Evolutionary conservation across 2,888 invertebrate genomes (phyloP), one percentile per base, ranked within the genome.

Genomic region (Aleiodes testaceus): DNA sequence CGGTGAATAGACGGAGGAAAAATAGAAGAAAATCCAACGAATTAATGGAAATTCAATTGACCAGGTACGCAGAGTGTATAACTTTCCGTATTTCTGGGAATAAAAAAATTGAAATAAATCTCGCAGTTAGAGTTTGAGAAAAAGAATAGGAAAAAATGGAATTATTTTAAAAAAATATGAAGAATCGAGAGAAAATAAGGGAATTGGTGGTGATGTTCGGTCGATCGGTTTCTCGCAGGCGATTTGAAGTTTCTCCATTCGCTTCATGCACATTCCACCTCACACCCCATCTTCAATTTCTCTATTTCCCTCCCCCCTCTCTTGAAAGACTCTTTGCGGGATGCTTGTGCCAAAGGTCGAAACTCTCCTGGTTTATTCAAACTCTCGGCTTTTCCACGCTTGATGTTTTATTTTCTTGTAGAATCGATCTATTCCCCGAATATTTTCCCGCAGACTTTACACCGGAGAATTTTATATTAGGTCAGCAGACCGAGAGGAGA

Each of bases 401-500:
- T 20, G 42, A 63, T 61, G 47, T 49, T 49, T 61, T 47, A 14
- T 26, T 26, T 64, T 47, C 59, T 49, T 45, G n/a, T 36, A 42
- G 22, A 20, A 66, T 70, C 70, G 66, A 66, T 30, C 12, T 45
- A 16, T 14, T 42, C 30, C 30, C 3, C 26, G 26, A 26, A 26
- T 26, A 26, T 26, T 9, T 18, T 44, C 14, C 2, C 63, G 63
- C 63, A 44, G 63, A 63, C 45, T 63, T 63, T 6, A 45, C 63
- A 20, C 63, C 7, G 63, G 61, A 42, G 66, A 70, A 70, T 70
- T 70, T 66, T 70, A 66, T 70, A 70, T 70, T 66, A 49, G 65
- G 70, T 70, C 66, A 66, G 55, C 59, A 47, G 20, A 59, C 49
- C 49, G 55, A 61, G 16, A 67, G 20, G 7, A 18, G 44, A 68